These are phyloP conservation scores for Alces alces DNA, from an alignment of 2,113 vertebrate genomes.

Conservation along the genomic window DNA sequence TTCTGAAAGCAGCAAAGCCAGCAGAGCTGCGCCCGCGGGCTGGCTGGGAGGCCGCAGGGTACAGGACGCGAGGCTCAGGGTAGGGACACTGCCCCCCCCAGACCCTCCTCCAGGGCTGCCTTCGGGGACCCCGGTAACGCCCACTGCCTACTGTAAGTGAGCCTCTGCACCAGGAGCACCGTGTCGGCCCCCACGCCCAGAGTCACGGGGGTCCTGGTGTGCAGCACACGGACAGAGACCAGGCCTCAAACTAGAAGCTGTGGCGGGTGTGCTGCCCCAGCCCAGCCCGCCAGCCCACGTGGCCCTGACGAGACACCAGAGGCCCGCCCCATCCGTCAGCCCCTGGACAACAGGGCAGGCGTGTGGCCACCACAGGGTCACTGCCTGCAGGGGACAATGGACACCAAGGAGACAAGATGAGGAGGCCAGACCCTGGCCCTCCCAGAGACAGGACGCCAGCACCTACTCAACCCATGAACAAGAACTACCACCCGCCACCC, in stretches of 20 bases:
- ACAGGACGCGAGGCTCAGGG: background rate
- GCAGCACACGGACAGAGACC: fast-evolving
- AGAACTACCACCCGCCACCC: background rate
- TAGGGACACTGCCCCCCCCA: fast-evolving
- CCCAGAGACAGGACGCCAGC: background rate
- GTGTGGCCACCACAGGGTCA: background rate
- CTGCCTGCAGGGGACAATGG: background rate
- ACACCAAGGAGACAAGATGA: background rate
- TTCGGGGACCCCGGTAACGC: background rate
- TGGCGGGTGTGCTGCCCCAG: fast-evolving
- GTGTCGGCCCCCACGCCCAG: fast-evolving
- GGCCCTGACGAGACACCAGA: background rate
- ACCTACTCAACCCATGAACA: background rate
- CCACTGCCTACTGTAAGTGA: background rate
- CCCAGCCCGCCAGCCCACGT: background rate
- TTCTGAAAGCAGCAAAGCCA: background rate
- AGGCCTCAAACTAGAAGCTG: background rate
- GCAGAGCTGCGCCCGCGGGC: background rate
- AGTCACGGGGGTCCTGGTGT: background rate
- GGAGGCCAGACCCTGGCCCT: background rate
- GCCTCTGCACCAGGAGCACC: background rate
- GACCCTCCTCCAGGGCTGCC: background rate
- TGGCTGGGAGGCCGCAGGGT: background rate
- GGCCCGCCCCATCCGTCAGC: background rate
- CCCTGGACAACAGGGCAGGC: background rate